Evolutionary conservation across 2,797 vertebrate genomes (phyloP), one percentile per base, ranked within the genome.

Genomic region (Poeciliopsis gracilis): DNA sequence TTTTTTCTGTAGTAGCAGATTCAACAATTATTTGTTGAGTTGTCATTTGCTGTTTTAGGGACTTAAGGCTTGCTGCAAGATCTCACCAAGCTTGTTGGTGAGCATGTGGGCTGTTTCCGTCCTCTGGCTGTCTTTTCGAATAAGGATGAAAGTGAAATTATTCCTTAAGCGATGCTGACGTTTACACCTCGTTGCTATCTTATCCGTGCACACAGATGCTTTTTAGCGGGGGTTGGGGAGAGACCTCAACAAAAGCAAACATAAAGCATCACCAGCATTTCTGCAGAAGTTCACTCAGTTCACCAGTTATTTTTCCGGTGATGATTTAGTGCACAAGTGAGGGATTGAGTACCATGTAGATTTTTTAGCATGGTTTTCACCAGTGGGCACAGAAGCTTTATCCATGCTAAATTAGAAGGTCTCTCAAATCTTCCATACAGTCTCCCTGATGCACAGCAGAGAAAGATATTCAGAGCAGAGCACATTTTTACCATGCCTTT

Each of bases 131-230:
- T 87, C 91, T 82, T 51, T 73, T 89, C 28, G 0, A 76, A 88
- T 89, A 84, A 61, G 88, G 72, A 25, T 25, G 72, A 76, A 89
- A 84, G 85, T 83, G 82, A 87, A 88, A 76, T 78, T 85, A 86
- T 86, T 87, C 88, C 79, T 87, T 36, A 77, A 86, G 87, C 67
- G 38, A 82, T 67, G 85, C 81, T 77, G 87, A 84, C 78, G 83
- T 86, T 78, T 82, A 73, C 85, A 83, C 83, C 86, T 85, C 46
- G 63, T 81, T 86, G 80, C 49, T 82, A 82, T 90, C 87, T 91
- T 90, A 92, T 92, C 91, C 82, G 75, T 76, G 82, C 84, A 78
- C 89, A 88, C 92, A 92, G 86, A 91, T 91, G 92, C 79, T 86
- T 61, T 69, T 86, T 78, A 81, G 87, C 88, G 49, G 75, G 75